These are phyloP conservation scores for Crocodylus rhombifer DNA, from an alignment of 2,797 vertebrate genomes.

Conservation along the genomic window DNA sequence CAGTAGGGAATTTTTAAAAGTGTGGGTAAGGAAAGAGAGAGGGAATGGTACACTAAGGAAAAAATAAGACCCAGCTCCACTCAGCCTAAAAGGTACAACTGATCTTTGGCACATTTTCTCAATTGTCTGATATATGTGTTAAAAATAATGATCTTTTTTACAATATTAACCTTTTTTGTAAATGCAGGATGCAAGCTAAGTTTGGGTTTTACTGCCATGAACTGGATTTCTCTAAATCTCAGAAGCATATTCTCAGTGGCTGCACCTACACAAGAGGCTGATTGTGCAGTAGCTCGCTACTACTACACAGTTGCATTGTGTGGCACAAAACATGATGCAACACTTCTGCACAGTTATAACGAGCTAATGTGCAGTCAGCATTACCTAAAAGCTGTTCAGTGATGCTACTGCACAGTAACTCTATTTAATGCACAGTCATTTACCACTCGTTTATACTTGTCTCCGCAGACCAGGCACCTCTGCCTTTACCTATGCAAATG, in stretches of 20 bases:
- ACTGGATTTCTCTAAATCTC: neutral
- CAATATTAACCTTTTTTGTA: neutral
- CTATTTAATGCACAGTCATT: no score
- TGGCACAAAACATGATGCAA: no score
- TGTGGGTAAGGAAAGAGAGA: conserved; percentile 55
- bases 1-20: conserved; percentile 59
- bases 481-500: neutral
- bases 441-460: neutral
- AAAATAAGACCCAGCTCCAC: conserved; percentile 44
- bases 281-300: no score
- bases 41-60: neutral
- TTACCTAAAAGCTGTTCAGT: no score
- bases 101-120: conserved; percentile 69
- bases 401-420: no score
- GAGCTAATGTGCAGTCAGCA: no score
- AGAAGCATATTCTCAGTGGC: neutral
- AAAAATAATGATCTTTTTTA: neutral
- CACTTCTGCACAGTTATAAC: no score
- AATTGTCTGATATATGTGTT: neutral
- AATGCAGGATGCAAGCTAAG: neutral
- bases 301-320: no score
- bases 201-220: neutral
- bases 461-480: neutral
- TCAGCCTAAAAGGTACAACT: conserved; percentile 48
- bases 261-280: no score